Evolutionary conservation across 2,888 invertebrate species (phyloP), one percentile per base, ranked within the genome.

Genomic region (Acronicta psi): DNA sequence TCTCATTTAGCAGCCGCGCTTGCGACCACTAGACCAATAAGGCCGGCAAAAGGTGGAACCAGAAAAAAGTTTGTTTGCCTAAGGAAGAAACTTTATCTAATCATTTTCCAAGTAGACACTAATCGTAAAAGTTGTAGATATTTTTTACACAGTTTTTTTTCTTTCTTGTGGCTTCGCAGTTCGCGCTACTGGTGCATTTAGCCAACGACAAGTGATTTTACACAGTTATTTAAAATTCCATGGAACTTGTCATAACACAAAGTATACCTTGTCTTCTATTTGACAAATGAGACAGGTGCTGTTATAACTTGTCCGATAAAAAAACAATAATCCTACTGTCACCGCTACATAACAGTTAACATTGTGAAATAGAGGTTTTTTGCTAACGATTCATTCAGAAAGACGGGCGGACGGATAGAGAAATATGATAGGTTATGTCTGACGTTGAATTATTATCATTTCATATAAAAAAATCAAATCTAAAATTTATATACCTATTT

Each of bases 281-380:
- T 31, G n/a, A 23, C 38, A 54, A 45, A 20, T 20, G 16, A 59
- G 23, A 44, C 44, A 36, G 36, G 16, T 38, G 34, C 38, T n/a
- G 34, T 17, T 0, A 29, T 49, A 49, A 38, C 43, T 37, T 43
- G 50, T 25, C 9, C 20, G 9, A 44, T 16, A 23, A 31, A 20
- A 52, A 9, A 31, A 36, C 14, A 34, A 40, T 53, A 0, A 36
- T 47, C 41, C 42, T 34, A 43, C 18, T 51, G 46, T 57, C 36
- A 46, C 45, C 17, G 23, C 25, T 50, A 44, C 18, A 25, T 41
- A 37, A 17, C 42, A 20, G 41, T 34, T 23, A 37, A 11, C 8
- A 49, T 50, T 44, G 31, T 56, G 10, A 56, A 49, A 29, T 42
- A 10, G 47, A 25, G 13, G 18, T 16, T 20, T 38, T 41, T 36